Evolutionary conservation across 2,888 invertebrate species (phyloP), one percentile per base, ranked within the genome.

Genomic region (Cephus pulcher): DNA sequence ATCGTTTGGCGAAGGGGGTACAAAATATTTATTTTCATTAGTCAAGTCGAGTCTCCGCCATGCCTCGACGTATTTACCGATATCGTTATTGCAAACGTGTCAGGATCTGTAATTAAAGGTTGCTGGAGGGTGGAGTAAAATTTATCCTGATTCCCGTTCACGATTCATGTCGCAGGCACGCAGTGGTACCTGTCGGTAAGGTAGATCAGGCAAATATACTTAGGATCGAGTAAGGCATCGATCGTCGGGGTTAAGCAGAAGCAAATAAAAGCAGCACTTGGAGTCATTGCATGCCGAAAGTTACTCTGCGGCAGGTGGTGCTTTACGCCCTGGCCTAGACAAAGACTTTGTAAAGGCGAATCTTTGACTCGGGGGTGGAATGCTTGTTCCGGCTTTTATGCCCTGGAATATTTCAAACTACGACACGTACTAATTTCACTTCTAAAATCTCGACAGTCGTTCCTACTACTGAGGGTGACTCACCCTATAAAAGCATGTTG

Each of bases 201-300:
- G 40, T 71, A 71, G 32, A 23, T 4, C 32, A 71, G 71, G 30
- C 30, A 71, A 33, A 71, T 71, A 71, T 12, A 56, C 11, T 4
- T 1, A 71, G 71, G 32, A 30, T 71, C 71, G 71, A 71, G 32
- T 33, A 32, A 33, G 12, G 12, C 30, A 71, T 32, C 32, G 71
- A 71, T 33, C 71, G 71, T 12, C 71, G 12, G 23, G 40, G 23
- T 56, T 56, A 56, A 56, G 40, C 40, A 56, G 9, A 56, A 71
- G 32, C 71, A 71, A 71, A 71, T 71, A 71, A 78, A 78, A 78
- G 78, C 75, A 69, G 76, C 73, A 78, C 78, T 78, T 78, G 69
- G 76, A 76, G 37, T 78, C 78, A 78, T 78, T 73, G 78, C 78
- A 76, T 78, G 78, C 78, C 76, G 68, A 78, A 78, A 76, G 68